Conservation (phyloP, 2,888 invertebrate species). For the Morpho achilles region DNA sequence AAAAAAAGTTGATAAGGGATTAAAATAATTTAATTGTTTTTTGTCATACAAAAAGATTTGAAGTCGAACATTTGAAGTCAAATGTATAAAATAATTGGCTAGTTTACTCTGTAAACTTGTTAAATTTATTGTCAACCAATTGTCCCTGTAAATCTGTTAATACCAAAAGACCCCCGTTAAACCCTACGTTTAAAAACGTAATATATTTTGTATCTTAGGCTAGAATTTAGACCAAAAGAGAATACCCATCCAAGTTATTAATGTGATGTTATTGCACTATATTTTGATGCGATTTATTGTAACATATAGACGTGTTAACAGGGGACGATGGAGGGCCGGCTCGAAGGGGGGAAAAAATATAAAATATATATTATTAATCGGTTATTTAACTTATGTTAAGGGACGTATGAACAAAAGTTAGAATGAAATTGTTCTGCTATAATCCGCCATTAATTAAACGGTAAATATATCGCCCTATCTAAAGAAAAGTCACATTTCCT, state of each 20-base stretch:
- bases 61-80: too few species aligned
- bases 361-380: slow-evolving; percentile 13
- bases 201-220: slow-evolving; percentile 42
- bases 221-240: slow-evolving; percentile 58
- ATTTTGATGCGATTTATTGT: slow-evolving; percentile 12
- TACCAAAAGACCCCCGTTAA: not conserved
- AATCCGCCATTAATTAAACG: not conserved
- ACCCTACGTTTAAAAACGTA: slow-evolving; percentile 7
- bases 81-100: too few species aligned
- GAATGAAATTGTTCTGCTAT: not conserved
- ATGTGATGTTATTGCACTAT: slow-evolving; percentile 8
- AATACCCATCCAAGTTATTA: slow-evolving; percentile 31
- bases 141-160: not conserved
- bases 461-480: too few species aligned
- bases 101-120: too few species aligned
- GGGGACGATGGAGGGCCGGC: slow-evolving; percentile 7
- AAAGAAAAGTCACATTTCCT: too few species aligned
- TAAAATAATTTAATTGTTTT: too few species aligned
- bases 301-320: slow-evolving; percentile 12
- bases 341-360: slow-evolving; percentile 10
- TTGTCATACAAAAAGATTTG: too few species aligned
- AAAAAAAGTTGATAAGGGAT: too few species aligned
- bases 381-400: slow-evolving; percentile 7
- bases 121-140: too few species aligned
- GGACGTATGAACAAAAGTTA: slow-evolving; percentile 1